Base-by-base conservation (phyloP, 92 coral and sea anemone species). In the Bergia sp. region DNA sequence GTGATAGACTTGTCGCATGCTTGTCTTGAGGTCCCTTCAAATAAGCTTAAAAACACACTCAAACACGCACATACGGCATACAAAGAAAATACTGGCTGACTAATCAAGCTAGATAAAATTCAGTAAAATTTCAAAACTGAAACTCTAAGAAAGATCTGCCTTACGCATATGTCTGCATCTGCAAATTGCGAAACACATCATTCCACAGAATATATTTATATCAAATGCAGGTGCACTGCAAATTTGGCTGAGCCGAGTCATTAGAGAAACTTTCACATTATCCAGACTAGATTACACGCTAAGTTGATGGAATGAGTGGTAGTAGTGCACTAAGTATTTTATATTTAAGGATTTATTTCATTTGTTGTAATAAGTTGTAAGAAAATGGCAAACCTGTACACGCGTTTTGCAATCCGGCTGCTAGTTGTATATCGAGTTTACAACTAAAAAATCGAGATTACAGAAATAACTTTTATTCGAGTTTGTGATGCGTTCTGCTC, bases 1-100 rank as follows among this genome's bases (percentile, higher is more conserved):
- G 23, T 37, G 72, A 80, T 29, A 37, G 39, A 55, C 72, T 80
- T 80, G 85, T 49, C 83, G 66, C 44, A 79, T 36, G 8, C 16
- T 2, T 53, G 2, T 79, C 83, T 79, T 42, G 0, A 5, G 47
- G 36, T 55, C 72, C 45, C 45, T 23, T 53, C 67, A 16, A 36
- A 55, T 2, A 80, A 13, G 29, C 83, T 49, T 79, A 79, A 80
- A 80, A 53, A 80, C 9, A 29, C 81, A 45, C 16, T 20, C 23
- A 42, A 2, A 44, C 16, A 43, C 61, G 50, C 71, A 55, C 58
- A 37, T 47, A 57, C 44, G 21, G 13, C 45, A 13, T 16, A 55
- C 44, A 38, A 1, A 7, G 12, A 57, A 37, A 53, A 12, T 37
- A 5, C 67, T 21, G 37, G 1, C 45, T 80, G 43, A 9, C 13